Conservation (phyloP, 2,888 invertebrate species). For the Lordiphosa andalusiaca region DNA sequence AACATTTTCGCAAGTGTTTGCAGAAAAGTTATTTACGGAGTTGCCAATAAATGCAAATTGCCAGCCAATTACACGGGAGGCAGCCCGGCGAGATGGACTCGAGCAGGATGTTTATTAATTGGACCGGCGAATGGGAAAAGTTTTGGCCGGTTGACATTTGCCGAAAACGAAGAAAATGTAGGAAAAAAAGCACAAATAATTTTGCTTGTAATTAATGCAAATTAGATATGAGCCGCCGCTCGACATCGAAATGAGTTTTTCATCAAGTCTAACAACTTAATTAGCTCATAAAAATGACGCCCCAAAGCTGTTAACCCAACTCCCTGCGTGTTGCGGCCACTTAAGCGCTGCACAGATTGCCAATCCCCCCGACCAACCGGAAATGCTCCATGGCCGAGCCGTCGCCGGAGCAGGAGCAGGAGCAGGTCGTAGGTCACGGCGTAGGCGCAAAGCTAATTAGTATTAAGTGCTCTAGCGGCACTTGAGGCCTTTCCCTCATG, state of each 20-base stretch:
- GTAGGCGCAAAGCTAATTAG: constrained; percentile 75
- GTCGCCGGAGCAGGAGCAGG: constrained; percentile 27
- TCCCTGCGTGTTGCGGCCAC: constrained; percentile 67
- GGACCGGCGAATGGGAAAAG: constrained; percentile 4
- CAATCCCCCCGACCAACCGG: constrained; percentile 10
- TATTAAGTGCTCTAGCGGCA: constrained; percentile 74
- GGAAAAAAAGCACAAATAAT: constrained; percentile 33
- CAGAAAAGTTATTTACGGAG: constrained; percentile 31
- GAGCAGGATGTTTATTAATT: constrained; percentile 43
- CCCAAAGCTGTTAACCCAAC: constrained; percentile 61
- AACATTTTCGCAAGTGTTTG: constrained; percentile 22
- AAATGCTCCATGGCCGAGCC: constrained; percentile 26
- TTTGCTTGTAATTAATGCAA: constrained; percentile 66
- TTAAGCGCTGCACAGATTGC: constrained; percentile 73
- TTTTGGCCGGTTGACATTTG: constrained; percentile 11
- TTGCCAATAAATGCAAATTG: constrained; percentile 69
- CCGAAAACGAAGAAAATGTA: neutral
- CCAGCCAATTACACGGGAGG: constrained; percentile 48
- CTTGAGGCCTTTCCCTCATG: constrained; percentile 51
- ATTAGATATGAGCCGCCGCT: constrained; percentile 59
- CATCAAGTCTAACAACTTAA: constrained; percentile 75
- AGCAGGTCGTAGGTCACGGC: constrained; percentile 69
- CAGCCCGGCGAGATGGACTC: neutral
- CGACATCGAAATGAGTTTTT: constrained; percentile 65
- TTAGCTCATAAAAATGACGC: constrained; percentile 74